A percentile compares a stretch with the other conserved stretches of the same genome.
phyloP scores from a whole-genome alignment of 2,113 vertebrate genomes.

The Strix aluco region DNA sequence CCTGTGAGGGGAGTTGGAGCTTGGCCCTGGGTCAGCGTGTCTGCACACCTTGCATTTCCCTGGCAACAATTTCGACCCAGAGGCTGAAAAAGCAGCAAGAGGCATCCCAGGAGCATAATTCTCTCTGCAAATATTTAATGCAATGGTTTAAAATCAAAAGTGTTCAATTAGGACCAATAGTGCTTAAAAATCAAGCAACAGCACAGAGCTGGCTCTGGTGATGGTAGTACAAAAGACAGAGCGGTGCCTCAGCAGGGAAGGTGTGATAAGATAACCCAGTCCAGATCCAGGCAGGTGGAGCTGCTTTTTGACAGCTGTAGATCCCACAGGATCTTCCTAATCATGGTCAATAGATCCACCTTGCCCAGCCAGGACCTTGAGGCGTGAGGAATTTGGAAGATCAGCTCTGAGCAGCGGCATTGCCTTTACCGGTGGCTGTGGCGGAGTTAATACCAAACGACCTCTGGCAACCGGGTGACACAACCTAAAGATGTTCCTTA shows the following conservation, averaged over 20 bases:
- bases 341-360: accelerated
- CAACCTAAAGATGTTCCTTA: background rate
- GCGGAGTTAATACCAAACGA: background rate
- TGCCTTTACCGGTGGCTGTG: background rate
- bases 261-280: background rate
- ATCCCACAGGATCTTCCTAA: background rate
- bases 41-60: accelerated
- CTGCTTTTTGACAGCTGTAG: background rate
- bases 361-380: background rate
- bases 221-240: background rate
- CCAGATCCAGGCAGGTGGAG: background rate
- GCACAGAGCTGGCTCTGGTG: background rate
- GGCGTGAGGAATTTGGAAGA: background rate
- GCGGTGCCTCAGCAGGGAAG: background rate
- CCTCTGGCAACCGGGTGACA: background rate
- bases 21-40: background rate
- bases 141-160: background rate
- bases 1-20: background rate
- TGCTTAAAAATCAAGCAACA: background rate
- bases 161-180: background rate
- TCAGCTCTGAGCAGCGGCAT: accelerated
- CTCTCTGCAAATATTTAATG: background rate
- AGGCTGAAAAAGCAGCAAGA: background rate
- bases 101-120: background rate
- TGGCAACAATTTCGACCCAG: background rate